A percentile compares a stretch with the other conserved stretches of the same genome.
Conservation (phyloP, 2,888 invertebrate species). For the Drosophila borealis region DNA sequence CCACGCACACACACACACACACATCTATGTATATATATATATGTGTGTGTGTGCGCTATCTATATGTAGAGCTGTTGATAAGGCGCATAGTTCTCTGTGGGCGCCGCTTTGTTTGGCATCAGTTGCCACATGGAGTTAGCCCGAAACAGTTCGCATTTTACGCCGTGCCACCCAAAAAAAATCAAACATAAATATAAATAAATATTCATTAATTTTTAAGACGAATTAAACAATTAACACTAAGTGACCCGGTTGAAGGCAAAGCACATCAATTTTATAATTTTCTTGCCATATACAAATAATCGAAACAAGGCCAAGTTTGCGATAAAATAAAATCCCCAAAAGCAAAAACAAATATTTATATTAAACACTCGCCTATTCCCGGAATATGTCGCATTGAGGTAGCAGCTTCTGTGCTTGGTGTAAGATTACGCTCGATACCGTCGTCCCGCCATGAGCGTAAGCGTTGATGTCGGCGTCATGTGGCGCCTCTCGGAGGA, state of each 20-base stretch:
- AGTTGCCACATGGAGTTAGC: constrained; percentile 65
- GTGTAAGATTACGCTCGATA: neutral
- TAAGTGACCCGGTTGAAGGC: neutral
- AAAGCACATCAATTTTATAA: neutral
- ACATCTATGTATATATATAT: neutral
- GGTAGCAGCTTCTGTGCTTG: neutral
- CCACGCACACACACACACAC: neutral
- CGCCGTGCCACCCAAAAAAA: constrained; percentile 2
- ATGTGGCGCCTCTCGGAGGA: constrained; percentile 86
- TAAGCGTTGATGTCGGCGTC: constrained; percentile 85
- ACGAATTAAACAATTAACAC: too few species aligned
- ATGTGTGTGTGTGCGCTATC: neutral
- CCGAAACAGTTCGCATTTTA: constrained; percentile 49
- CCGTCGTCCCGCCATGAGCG: constrained; percentile 82
- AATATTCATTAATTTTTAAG: neutral
- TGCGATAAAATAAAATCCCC: neutral
- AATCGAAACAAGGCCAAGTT: too few species aligned
- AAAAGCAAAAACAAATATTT: neutral
- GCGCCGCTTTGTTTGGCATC: constrained; percentile 35
- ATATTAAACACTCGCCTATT: neutral
- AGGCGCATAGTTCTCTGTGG: constrained; percentile 1
- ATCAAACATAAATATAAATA: neutral
- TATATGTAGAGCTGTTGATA: constrained; percentile 15
- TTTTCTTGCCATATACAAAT: neutral
- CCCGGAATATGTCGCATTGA: constrained; percentile 6